Base-by-base conservation (phyloP, 2,113 vertebrate species). In the Raja brachyura region DNA sequence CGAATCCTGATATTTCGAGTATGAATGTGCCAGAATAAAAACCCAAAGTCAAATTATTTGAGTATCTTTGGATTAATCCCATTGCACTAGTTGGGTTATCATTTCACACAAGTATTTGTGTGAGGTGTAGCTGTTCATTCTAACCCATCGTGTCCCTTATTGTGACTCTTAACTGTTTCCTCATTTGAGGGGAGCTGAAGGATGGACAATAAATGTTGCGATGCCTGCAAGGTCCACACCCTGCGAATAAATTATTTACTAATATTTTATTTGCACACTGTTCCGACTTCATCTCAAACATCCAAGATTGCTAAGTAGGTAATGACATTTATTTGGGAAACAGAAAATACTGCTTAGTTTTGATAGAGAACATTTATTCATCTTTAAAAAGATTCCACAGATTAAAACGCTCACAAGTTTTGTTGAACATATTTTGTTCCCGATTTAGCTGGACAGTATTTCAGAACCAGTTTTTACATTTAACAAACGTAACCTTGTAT, bases 341-440 rank as follows among this genome's bases (percentile, higher is more conserved):
- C 61, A n/a, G 59, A 88, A 88, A 13, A 88, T 28, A 61, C 83
- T 22, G 20, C 63, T 88, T 14, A 63, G 59, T 88, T 61, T 88
- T 63, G 83, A n/a, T 63, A 88, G 56, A 86, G 61, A 63, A 61
- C 31, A 88, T 63, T 88, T 88, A 63, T 63, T 88, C 31, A 63
- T 85, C 59, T 85, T 10, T 59, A 85, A 85, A 54, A 59, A 10
- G 22, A 85, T 85, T 88, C 83, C 83, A 88, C 59, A 88, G 83
- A 61, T 31, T 63, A 66, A 88, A 63, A 63, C 61, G 0, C 39
- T 48, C 59, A 88, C 63, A 11, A 88, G 59, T 63, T 88, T 61
- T 88, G 59, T 5, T 66, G 1, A 61, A 31, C 28, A 11, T 11
- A 59, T 85, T 28, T 85, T 9, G 22, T 13, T 59, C 9, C 28